Percentiles rank a stretch among this genome's conserved stretches.
phyloP scores from a whole-genome alignment of 2,113 vertebrate genomes.

The Falco punctatus region DNA sequence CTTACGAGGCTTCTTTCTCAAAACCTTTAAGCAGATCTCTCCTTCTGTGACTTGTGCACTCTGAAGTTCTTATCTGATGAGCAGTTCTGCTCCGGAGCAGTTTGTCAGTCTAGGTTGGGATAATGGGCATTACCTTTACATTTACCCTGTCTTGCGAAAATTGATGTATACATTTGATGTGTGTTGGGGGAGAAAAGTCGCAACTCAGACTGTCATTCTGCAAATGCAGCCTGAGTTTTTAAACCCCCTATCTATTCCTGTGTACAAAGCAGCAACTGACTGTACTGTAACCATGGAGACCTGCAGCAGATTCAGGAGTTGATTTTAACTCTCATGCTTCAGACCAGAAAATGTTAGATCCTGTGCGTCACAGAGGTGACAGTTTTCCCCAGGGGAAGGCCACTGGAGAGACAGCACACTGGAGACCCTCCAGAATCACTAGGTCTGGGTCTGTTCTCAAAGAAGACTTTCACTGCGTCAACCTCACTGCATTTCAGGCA shows the following conservation, averaged over 20 bases:
- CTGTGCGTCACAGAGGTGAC: not conserved
- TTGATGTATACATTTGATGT: constrained; percentile 26
- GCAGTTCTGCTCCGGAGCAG: not conserved
- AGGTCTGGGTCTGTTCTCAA: not conserved
- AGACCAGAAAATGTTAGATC: constrained; percentile 1
- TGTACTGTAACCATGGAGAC: constrained; percentile 76
- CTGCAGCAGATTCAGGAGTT: not conserved
- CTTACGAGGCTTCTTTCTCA: not conserved
- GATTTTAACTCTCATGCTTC: constrained; percentile 18
- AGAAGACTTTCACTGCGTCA: not conserved
- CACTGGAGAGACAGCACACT: not conserved
- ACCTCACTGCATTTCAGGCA: not conserved
- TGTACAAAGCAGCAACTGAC: constrained; percentile 38
- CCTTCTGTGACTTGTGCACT: not conserved
- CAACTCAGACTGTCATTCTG: constrained; percentile 20
- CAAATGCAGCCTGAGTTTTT: constrained; percentile 23
- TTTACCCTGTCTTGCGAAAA: not conserved
- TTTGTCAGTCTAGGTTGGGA: not conserved
- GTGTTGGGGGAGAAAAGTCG: not conserved
- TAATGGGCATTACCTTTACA: constrained; percentile 6
- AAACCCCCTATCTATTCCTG: constrained; percentile 44
- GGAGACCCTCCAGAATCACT: not conserved
- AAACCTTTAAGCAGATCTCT: constrained; percentile 24
- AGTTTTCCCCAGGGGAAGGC: not conserved
- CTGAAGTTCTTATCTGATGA: constrained; percentile 37